Evolutionary conservation across 2,888 invertebrate genomes (phyloP), one percentile per base, ranked within the genome.

Genomic region (Actias luna): DNA sequence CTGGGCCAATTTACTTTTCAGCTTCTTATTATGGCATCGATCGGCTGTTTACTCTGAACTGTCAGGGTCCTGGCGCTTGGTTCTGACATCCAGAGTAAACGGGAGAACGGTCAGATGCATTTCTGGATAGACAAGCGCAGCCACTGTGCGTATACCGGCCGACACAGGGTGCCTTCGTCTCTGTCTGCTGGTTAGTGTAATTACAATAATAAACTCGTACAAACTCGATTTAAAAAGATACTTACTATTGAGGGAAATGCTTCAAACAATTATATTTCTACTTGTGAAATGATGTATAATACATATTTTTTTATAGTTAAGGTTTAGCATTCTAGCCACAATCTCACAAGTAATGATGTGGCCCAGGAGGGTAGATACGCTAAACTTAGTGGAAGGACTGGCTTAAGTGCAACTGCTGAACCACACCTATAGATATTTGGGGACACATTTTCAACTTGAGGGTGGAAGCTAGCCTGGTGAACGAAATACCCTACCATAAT

Each of bases 61-160:
- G 16, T 14, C 25, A 52, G 52, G 29, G 29, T 7, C 4, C 4
- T 55, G 25, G 29, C 18, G 55, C 27, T 55, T 5, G 36, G 25
- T 58, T 62, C 58, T 62, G 22, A 14, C 25, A 14, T 16, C n/a
- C 57, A 22, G 16, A 29, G 61, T 58, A 57, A 31, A 29, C 18
- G 36, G 39, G 27, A 46, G 33, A 59, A 39, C 63, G 27, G 71
- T 75, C 88, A 80, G 81, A 97, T 96, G 96, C 96, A 97, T 96
- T 96, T 97, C 94, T 97, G 96, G 96, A 96, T 96, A 85, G 96
- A 96, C 88, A 96, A 96, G 90, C 95, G 96, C 80, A 95, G 95
- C 85, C 95, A 96, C 93, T 96, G 95, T 91, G 95, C 95, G 75
- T 96, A 95, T 87, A 94, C 93, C 81, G 95, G 96, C 79, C 94